Evolutionary conservation across 2,888 invertebrate genomes (phyloP), one percentile per base, ranked within the genome.

Genomic region (Chrysotoxum bicinctum): DNA sequence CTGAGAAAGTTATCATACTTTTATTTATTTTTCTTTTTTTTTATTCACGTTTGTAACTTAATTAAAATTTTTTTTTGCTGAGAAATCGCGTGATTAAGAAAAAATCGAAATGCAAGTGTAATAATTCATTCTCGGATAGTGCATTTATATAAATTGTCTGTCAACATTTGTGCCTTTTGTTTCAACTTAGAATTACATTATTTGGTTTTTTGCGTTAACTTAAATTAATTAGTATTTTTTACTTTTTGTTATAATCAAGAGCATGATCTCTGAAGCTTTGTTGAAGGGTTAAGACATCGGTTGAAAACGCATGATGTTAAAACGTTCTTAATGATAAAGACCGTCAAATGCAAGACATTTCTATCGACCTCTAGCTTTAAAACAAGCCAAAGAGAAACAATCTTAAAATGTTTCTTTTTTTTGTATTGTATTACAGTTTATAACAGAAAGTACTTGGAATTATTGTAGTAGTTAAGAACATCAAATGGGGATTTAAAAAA

Each of bases 111-210:
- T 43, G 75, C 75, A 26, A 43, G 60, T 37, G 26, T 64, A 40
- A 85, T 76, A 85, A 62, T 73, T 85, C 76, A 80, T 72, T 80
- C 66, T 50, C 76, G 68, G 66, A 68, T 21, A 56, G 37, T 64
- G 60, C 80, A 85, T 85, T 73, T 64, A 80, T 85, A 80, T 72
- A 80, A 72, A 85, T 75, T 72, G 76, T 52, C 84, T 73, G 80
- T 80, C 76, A 76, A 80, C 74, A 70, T 75, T 81, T 70, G 35
- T 76, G 45, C 37, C 69, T 64, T 70, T 76, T 75, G 43, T 75
- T 68, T 43, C 23, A 60, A 68, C 35, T 43, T 12, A 58, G 50
- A 64, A 48, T 50, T 62, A 7, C 40, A 40, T 77, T 60, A 35
- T 62, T 3, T 23, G 12, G 14, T 45, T 45, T 58, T 40, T 37